A percentile compares a stretch with the other conserved stretches of the same genome.
Evolutionary conservation across 2,888 invertebrate genomes (phyloP).

Genomic region (Conomelus anceps): DNA sequence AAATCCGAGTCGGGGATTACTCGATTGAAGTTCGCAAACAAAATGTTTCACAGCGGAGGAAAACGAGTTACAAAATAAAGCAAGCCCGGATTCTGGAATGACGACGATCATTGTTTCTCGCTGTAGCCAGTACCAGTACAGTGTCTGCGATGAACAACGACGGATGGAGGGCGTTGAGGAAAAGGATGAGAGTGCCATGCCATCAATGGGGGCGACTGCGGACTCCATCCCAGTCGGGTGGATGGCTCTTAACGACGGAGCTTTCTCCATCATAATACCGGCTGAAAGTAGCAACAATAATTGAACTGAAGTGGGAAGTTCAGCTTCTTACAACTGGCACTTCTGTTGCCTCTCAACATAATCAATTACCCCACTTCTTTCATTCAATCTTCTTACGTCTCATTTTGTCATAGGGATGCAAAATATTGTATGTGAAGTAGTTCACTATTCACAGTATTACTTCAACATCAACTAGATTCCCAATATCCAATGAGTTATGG

Average conservation of each 20-base stretch:
- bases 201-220: too few species aligned
- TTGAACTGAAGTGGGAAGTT: not conserved
- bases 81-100: not conserved
- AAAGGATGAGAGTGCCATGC: too few species aligned
- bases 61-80: not conserved
- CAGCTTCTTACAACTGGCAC: not conserved
- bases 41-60: not conserved
- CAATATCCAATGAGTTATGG: too few species aligned
- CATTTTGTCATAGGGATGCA: not conserved
- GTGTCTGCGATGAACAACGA: not conserved
- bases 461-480: too few species aligned
- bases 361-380: not conserved
- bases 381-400: not conserved
- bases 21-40: not conserved
- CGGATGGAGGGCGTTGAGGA: too few species aligned
- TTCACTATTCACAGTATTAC: not conserved
- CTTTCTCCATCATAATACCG: not conserved
- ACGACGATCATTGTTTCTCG: not conserved
- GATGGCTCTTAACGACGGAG: not conserved
- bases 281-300: not conserved
- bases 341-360: not conserved
- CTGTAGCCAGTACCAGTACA: not conserved
- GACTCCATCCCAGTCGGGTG: too few species aligned
- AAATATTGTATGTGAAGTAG: not conserved
- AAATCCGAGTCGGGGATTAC: not conserved